Percentiles rank a stretch among this genome's conserved stretches.
phyloP scores from a whole-genome alignment of 2,113 vertebrate genomes.

The Nyctibius bracteatus region DNA sequence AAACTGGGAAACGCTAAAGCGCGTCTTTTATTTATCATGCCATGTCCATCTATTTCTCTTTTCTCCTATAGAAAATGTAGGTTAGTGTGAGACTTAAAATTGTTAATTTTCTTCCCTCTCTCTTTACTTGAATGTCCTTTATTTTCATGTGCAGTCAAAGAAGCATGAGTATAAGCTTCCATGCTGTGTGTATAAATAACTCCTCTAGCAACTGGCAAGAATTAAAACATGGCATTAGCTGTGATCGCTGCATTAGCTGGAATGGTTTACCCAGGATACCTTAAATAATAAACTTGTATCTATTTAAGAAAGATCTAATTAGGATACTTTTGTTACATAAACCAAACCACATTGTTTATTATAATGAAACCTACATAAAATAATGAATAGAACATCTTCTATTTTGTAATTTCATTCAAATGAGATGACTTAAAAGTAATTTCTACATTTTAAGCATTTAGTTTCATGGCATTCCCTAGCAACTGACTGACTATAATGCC shows the following conservation, averaged over 20 bases:
- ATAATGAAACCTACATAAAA: constrained; percentile 11
- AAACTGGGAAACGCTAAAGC: neutral
- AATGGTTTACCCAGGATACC: constrained; percentile 10
- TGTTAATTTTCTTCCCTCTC: constrained; percentile 35
- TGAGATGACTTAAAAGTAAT: constrained; percentile 37
- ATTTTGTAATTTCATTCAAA: constrained; percentile 41
- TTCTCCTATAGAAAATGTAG: neutral
- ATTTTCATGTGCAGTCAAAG: constrained; percentile 51
- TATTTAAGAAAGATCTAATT: constrained; percentile 49
- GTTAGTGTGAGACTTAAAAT: constrained; percentile 19
- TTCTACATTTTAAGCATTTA: constrained; percentile 30
- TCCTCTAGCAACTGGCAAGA: constrained; percentile 33
- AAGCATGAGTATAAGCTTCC: constrained; percentile 32
- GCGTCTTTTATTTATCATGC: constrained; percentile 2
- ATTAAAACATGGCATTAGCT: constrained; percentile 24
- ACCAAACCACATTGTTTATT: neutral
- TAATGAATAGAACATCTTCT: neutral
- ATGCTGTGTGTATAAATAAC: constrained; percentile 52
- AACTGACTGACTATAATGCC: constrained; percentile 5
- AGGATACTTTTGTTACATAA: constrained; percentile 43
- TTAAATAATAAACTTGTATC: constrained; percentile 43
- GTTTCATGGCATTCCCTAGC: neutral
- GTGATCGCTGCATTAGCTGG: constrained; percentile 29
- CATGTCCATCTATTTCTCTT: neutral
- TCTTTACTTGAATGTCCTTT: constrained; percentile 38